Conservation (phyloP, 2,113 vertebrate genomes). For the Tragelaphus strepsiceros region DNA sequence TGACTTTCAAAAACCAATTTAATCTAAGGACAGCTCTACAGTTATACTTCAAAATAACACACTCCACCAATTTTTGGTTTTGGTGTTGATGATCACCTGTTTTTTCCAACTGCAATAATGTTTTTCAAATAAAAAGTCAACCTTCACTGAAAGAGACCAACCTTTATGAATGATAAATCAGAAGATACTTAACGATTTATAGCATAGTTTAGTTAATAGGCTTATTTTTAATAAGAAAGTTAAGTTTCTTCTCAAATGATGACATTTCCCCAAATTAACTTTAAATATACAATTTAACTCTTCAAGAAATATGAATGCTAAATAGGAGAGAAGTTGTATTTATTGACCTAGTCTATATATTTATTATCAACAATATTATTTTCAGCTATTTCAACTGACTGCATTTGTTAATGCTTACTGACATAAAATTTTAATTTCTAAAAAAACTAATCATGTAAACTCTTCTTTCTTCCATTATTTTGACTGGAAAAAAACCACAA, state of each 20-base stretch:
- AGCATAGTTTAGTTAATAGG: neutral
- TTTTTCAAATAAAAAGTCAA: conserved; percentile 22
- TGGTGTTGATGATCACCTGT: neutral
- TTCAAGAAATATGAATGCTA: neutral
- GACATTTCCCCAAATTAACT: neutral
- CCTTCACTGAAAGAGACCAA: neutral
- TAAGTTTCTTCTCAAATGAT: conserved; percentile 22
- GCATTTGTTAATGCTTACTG: conserved; percentile 8
- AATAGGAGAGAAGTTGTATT: neutral
- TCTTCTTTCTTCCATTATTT: conserved; percentile 8
- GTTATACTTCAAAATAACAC: conserved; percentile 14
- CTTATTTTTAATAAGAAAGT: conserved; percentile 30
- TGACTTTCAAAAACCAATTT: neutral
- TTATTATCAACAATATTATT: neutral
- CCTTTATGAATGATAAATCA: neutral
- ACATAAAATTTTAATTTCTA: conserved; percentile 26
- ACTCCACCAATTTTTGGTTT: neutral
- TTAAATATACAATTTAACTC: neutral
- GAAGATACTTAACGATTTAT: neutral
- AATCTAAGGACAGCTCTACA: neutral
- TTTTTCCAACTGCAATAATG: neutral
- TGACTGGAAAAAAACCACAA: neutral
- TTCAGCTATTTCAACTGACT: neutral
- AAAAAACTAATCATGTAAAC: conserved; percentile 13
- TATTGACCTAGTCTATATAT: neutral